Percentiles rank a stretch among this genome's conserved stretches.
These are phyloP conservation scores for Chionis minor DNA, from an alignment of 2,113 vertebrate genomes.

Conservation along the genomic window DNA sequence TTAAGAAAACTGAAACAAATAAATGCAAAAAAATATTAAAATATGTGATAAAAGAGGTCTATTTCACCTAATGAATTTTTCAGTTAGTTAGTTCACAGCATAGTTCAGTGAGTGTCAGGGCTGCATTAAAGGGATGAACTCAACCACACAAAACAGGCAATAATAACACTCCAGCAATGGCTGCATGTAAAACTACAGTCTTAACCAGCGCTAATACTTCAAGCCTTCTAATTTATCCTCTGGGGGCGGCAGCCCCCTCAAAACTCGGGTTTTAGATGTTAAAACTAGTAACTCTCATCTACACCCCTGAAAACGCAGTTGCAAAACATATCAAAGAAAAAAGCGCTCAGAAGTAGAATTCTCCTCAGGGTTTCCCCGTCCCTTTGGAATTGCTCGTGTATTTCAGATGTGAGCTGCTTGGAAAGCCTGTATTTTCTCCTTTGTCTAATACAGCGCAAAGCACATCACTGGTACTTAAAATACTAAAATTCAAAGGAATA, in stretches of 20 bases:
- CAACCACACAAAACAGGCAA: background rate
- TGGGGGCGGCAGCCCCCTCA: background rate
- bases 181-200: background rate
- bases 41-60: background rate
- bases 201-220: background rate
- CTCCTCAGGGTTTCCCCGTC: background rate
- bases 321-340: constrained; percentile 18
- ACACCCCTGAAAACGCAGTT: background rate
- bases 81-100: background rate
- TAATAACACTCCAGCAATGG: background rate
- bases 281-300: background rate
- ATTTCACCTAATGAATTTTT: background rate
- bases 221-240: constrained; percentile 21
- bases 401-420: background rate
- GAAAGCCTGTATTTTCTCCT: background rate
- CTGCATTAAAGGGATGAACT: background rate
- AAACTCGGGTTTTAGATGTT: constrained; percentile 3
- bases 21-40: background rate
- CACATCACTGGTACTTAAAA: background rate
- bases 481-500: background rate
- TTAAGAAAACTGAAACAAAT: background rate
- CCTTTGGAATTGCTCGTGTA: background rate
- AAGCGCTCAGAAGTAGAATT: background rate
- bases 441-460: background rate
- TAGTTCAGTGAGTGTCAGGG: background rate